A percentile compares a stretch with the other conserved stretches of the same genome.
Evolutionary conservation across 2,113 vertebrate species (phyloP).

Genomic region (Vidua macroura): DNA sequence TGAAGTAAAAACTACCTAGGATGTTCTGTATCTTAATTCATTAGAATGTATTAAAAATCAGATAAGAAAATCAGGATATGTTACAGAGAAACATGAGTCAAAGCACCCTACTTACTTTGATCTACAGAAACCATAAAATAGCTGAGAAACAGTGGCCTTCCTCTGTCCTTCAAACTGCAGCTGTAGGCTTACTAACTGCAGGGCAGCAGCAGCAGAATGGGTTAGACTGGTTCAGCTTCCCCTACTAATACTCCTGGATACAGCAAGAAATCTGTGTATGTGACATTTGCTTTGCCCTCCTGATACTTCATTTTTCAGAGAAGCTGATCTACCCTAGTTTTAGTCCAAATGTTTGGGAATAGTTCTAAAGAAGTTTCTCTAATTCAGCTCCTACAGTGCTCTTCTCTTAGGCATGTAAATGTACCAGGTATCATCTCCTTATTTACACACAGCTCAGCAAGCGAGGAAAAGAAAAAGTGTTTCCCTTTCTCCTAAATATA

Average conservation of each 20-base stretch:
- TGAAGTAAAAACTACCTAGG: neutral
- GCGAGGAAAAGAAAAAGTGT: neutral
- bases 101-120: neutral
- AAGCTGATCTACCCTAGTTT: neutral
- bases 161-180: neutral
- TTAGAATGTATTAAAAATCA: neutral
- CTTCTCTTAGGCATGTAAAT: neutral
- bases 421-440: neutral
- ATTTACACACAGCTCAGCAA: neutral
- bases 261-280: fast-evolving
- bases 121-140: neutral
- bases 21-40: neutral
- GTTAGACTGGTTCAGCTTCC: neutral
- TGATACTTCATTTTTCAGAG: neutral
- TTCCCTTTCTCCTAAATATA: neutral
- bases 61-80: neutral
- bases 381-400: neutral
- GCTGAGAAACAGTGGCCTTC: neutral
- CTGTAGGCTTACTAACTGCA: neutral
- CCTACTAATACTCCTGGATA: neutral
- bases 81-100: neutral
- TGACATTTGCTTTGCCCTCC: neutral
- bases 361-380: neutral
- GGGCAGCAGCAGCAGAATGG: neutral
- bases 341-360: neutral